These are phyloP conservation scores for Agelastica alni DNA, from an alignment of 2,888 invertebrate genomes.

Conservation along the genomic window DNA sequence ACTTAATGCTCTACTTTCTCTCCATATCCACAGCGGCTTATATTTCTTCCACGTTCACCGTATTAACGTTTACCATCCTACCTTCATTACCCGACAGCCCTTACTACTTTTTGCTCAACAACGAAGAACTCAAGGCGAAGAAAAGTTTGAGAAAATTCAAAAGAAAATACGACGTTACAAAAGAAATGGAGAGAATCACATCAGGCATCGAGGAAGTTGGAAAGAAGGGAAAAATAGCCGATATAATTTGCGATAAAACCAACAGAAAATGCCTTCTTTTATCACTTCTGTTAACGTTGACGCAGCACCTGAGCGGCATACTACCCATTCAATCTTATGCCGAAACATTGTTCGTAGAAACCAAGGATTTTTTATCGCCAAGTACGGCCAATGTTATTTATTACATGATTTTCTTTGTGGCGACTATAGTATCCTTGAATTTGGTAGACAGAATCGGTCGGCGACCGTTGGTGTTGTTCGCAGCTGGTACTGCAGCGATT, in stretches of 20 bases:
- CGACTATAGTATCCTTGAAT: constrained; percentile 62
- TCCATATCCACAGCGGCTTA: constrained; percentile 59
- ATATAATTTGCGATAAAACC: constrained; percentile 61
- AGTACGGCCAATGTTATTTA: constrained; percentile 47
- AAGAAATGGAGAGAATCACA: constrained; percentile 46
- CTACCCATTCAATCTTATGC: constrained; percentile 67
- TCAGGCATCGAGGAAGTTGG: constrained; percentile 50
- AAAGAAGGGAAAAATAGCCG: constrained; percentile 60
- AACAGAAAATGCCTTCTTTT: constrained; percentile 68
- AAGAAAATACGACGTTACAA: constrained; percentile 58
- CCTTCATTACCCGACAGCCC: constrained; percentile 65
- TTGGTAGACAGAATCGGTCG: constrained; percentile 64
- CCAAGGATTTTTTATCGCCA: constrained; percentile 54
- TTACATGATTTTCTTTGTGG: constrained; percentile 60
- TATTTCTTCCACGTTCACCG: constrained; percentile 56
- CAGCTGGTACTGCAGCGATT: constrained; percentile 7
- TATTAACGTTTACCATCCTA: constrained; percentile 57
- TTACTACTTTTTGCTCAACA: constrained; percentile 56
- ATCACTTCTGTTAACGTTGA: constrained; percentile 60
- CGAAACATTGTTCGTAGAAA: constrained; percentile 58
- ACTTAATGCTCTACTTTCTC: constrained; percentile 56
- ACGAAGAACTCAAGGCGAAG: constrained; percentile 56
- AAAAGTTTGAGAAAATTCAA: constrained; percentile 58
- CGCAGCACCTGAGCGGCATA: constrained; percentile 64
- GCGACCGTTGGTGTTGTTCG: constrained; percentile 51